Conservation (phyloP, 2,797 vertebrate genomes). For the Chaenodraco wilsoni region DNA sequence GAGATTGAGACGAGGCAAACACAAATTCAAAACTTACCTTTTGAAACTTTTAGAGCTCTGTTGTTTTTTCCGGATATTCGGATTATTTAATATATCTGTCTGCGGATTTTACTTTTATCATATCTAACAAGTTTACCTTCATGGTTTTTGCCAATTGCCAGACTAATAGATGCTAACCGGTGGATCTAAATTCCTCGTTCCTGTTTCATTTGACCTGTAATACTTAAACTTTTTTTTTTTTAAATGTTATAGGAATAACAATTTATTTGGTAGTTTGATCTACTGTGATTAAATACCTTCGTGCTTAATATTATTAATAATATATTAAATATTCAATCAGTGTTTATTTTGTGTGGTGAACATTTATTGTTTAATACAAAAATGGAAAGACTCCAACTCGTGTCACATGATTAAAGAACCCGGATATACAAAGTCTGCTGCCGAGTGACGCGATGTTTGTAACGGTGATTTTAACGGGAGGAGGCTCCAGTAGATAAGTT, state of each 20-base stretch:
- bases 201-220: background rate
- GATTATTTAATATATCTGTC: background rate
- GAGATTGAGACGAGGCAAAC: background rate
- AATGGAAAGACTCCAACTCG: slow-evolving; percentile 4
- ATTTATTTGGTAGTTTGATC: background rate
- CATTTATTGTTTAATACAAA: background rate
- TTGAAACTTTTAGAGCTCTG: background rate
- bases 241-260: background rate
- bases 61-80: background rate
- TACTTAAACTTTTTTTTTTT: no score
- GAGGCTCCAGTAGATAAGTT: background rate
- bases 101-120: background rate
- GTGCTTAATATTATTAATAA: background rate
- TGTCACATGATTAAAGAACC: slow-evolving; percentile 67
- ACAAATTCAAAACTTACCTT: background rate
- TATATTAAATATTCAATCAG: no score
- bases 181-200: background rate
- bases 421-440: slow-evolving; percentile 69
- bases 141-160: background rate
- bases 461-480: slow-evolving; percentile 30
- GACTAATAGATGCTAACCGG: background rate
- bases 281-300: background rate
- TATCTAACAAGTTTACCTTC: background rate
- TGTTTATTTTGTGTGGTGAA: background rate
- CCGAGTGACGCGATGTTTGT: slow-evolving; percentile 22